Evolutionary conservation across 2,113 vertebrate genomes (phyloP), one percentile per base, ranked within the genome.

Genomic region (Oncorhynchus masou): DNA sequence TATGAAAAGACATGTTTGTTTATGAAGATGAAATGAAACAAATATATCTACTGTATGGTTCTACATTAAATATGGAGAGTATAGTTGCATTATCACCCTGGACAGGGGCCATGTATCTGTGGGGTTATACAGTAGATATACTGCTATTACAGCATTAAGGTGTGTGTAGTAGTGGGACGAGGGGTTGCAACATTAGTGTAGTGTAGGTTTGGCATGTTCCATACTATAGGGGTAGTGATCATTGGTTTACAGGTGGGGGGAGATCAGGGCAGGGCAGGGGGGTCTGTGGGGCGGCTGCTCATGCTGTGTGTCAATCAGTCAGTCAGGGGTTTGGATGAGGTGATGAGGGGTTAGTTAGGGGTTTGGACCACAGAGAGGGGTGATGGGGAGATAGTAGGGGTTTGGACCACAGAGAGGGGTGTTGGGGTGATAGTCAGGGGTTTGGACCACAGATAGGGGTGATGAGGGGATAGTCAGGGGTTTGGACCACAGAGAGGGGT

Each of bases 251-350:
- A 13, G 31, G 67, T 48, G 74, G 54, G 24, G 24, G 45, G 39
- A 12, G 27, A 15, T 2, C 4, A 45, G 31, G 3, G 24, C 66
- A 79, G 68, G 25, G 72, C n/a, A 22, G 66, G 12, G 48, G 77
- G 20, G 66, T 68, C 77, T 80, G 71, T 87, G 70, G 73, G 74
- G 24, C 70, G 81, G 70, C 78, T 73, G 81, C 70, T 87, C 88
- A 86, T 90, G 87, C 88, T 87, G 81, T 39, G 39, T 45, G 39
- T 45, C 39, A 45, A 45, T 45, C 9, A 45, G 39, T 45, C 2
- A 45, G 39, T 45, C 39, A 34, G 39, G 39, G 39, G 34, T 8
- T 39, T 39, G 34, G 34, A 39, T 7, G 29, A 5, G 34, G 34
- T 39, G 34, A 8, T 39, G 34, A 39, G 34, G 7, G 34, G 34